Evolutionary conservation across 2,113 vertebrate genomes (phyloP), one percentile per base, ranked within the genome.

Genomic region (Hiodon tergisus): DNA sequence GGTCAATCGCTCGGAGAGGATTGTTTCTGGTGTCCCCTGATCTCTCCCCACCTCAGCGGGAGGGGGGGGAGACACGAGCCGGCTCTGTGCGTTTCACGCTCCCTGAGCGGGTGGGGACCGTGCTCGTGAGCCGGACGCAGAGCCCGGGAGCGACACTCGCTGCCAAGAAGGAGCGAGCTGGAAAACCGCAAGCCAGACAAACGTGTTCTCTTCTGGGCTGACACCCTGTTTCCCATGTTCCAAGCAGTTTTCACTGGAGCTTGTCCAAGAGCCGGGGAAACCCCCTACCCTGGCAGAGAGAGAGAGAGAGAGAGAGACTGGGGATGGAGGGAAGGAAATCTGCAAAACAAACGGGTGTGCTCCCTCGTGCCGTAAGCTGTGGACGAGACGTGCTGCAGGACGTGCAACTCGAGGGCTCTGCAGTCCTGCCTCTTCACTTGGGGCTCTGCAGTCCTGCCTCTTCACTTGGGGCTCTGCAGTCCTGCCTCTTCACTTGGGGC

Each of bases 101-200:
- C 31, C 2, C 31, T 31, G 31, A 31, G 54, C 54, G 58, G 71
- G 55, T 31, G 13, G 46, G 53, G 10, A n/a, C n/a, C n/a, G n/a
- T n/a, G n/a, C n/a, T n/a, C n/a, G 16, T 70, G 75, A 67, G 66
- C 13, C 51, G 57, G 51, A 4, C 5, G 14, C 4, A 0, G 72
- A 52, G 47, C 57, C 31, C 31, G 76, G 77, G 67, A 31, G 71
- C 76, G 75, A 65, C 59, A 8, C 72, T 31, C 74, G 61, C 55
- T 69, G 76, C 67, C 52, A 71, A 72, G 76, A 83, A 72, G 67
- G 77, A 71, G 78, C 76, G 74, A 90, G 91, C 93, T 91, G 92
- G 93, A 90, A 94, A 95, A 95, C 94, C 92, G 89, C 93, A 93
- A 93, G 92, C 92, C 92, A 93, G 93, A 93, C 92, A 85, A 92